Percentiles rank a stretch among this genome's conserved stretches.
Conservation (phyloP, 2,113 vertebrate genomes). For the Scartelaos histophorus region DNA sequence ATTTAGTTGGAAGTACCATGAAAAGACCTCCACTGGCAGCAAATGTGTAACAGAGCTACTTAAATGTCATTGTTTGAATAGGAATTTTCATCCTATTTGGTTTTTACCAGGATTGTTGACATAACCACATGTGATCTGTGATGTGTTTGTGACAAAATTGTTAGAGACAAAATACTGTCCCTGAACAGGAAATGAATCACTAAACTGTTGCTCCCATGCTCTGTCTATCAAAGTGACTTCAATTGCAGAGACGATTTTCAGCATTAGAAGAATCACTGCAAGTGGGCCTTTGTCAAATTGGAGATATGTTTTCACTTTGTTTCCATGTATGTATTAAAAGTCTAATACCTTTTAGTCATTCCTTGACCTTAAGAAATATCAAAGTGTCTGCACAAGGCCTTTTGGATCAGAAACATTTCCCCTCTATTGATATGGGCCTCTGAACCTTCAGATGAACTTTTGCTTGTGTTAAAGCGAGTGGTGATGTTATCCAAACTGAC, state of each 20-base stretch:
- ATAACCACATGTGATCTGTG: conserved; percentile 66
- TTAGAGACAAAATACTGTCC: conserved; percentile 70
- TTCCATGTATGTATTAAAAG: conserved; percentile 58
- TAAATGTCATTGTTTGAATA: conserved; percentile 88
- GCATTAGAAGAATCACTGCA: conserved; percentile 73
- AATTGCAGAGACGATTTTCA: not conserved
- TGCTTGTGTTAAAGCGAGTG: conserved; percentile 63
- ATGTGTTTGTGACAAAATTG: conserved; percentile 74
- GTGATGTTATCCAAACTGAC: conserved; percentile 64
- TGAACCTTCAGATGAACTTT: conserved; percentile 67
- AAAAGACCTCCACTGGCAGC: conserved; percentile 80
- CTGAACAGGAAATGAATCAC: conserved; percentile 81
- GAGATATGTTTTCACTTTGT: conserved; percentile 49
- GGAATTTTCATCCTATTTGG: conserved; percentile 76
- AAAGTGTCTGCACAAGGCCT: conserved; percentile 55
- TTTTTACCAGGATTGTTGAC: conserved; percentile 27
- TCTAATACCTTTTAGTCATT: conserved; percentile 43
- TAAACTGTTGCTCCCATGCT: conserved; percentile 76
- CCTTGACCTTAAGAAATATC: conserved; percentile 55
- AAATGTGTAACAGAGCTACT: conserved; percentile 88
- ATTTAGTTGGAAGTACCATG: conserved; percentile 83
- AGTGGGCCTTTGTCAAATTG: conserved; percentile 61
- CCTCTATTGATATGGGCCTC: conserved; percentile 38
- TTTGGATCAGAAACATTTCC: conserved; percentile 57
- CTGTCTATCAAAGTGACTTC: conserved; percentile 24